These are phyloP conservation scores for Pegoplata infirma DNA, from an alignment of 2,888 invertebrate genomes.

Conservation along the genomic window DNA sequence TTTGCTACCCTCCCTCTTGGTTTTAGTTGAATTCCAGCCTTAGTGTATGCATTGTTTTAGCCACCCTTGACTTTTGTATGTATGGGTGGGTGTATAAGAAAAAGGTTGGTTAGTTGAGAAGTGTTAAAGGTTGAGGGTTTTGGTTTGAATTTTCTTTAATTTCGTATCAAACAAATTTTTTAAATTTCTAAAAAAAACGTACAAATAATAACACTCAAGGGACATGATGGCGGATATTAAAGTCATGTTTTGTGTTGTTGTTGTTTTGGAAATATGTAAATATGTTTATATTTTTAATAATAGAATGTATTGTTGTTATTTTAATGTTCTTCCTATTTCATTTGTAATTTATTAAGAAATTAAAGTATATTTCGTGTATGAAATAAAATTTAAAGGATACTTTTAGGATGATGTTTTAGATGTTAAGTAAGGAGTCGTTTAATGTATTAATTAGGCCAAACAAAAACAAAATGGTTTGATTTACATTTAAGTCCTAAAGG, in stretches of 20 bases:
- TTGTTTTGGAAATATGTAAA: neutral
- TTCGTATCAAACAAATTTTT: constrained; percentile 17
- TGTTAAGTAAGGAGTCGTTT: too few species aligned
- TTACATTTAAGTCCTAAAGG: too few species aligned
- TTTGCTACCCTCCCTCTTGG: neutral
- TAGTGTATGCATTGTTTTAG: neutral
- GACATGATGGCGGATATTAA: constrained; percentile 4
- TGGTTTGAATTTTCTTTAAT: neutral
- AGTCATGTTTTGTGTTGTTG: neutral
- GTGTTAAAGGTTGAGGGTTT: constrained; percentile 22
- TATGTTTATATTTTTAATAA: neutral
- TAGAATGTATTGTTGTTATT: neutral
- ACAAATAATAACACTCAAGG: constrained; percentile 31
- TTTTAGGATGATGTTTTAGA: too few species aligned
- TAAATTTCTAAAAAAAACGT: constrained; percentile 4
- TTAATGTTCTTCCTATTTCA: too few species aligned
- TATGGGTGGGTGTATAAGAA: neutral
- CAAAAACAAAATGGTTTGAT: too few species aligned
- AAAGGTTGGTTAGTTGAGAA: constrained; percentile 24
- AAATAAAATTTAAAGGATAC: too few species aligned
- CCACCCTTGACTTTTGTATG: neutral
- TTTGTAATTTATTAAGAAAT: too few species aligned
- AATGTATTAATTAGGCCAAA: too few species aligned
- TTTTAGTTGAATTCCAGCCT: too few species aligned
- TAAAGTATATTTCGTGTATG: too few species aligned